Evolutionary conservation across 2,797 vertebrate species (phyloP), one percentile per base, ranked within the genome.

Genomic region (Melanotaenia pygmaea): DNA sequence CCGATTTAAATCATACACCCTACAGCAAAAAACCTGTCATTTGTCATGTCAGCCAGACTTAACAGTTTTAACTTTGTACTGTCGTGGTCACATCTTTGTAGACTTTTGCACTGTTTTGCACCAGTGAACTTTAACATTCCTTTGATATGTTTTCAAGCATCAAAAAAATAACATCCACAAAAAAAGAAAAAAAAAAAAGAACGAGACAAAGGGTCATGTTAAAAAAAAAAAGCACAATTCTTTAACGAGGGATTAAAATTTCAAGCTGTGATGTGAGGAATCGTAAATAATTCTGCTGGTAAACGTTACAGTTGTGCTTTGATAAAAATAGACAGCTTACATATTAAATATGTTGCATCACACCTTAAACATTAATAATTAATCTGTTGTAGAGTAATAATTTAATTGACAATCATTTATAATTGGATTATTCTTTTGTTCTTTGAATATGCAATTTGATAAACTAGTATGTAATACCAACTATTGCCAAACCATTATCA

Each of bases 31-130:
- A 79, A 60, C 28, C 35, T 74, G 54, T 89, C 84, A 88, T 80
- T 59, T 72, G 72, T 88, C 88, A 87, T 64, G 68, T 87, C 84
- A 82, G 76, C 72, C 76, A 85, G 81, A 77, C 80, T 53, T 57
- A 86, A 77, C 61, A 72, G 64, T 64, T 71, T 74, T 72, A 81
- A 79, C 76, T 93, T 93, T 92, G 86, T 90, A 93, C 91, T 87
- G 88, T 88, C 82, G 88, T 79, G 79, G 69, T 89, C 82, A 92
- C 79, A 83, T 86, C 72, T 88, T 88, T 89, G 85, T 83, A 89
- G 85, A 90, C 89, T 92, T 93, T 92, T 94, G 90, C 93, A 94
- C 93, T 87, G 74, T 93, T 92, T 94, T 93, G 88, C 93, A 94
- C 93, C 76, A 78, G 75, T 91, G 74, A 82, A 92, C 81, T 74